A percentile compares a stretch with the other conserved stretches of the same genome.
These are phyloP conservation scores for Palaemon carinicauda DNA, from an alignment of 1,140 invertebrate species.

Conservation along the genomic window DNA sequence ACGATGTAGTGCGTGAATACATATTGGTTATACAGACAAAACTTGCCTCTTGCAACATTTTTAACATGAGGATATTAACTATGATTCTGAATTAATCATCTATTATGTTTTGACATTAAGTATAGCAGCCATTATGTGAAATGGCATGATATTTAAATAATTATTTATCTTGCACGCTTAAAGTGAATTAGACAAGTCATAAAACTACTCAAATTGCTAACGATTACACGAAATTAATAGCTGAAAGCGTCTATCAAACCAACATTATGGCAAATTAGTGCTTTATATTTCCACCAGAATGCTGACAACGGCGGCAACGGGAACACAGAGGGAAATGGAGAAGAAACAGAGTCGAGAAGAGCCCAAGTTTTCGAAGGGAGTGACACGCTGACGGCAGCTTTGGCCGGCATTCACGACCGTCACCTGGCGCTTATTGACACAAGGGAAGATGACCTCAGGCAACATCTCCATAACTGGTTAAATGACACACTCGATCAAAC, in stretches of 20 bases:
- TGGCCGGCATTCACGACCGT: conserved; percentile 56
- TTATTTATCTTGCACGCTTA: too few species aligned
- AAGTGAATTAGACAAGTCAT: too few species aligned
- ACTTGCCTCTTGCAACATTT: too few species aligned
- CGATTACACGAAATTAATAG: background rate
- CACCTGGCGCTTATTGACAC: conserved; percentile 47
- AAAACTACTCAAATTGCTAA: background rate
- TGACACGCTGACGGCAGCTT: conserved; percentile 47
- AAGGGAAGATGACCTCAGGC: conserved; percentile 46
- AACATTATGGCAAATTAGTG: too few species aligned
- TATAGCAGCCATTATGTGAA: too few species aligned
- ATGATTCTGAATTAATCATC: too few species aligned
- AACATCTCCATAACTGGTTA: conserved; percentile 47
- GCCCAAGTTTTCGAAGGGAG: conserved; percentile 52
- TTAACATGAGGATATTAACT: too few species aligned
- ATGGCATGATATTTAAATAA: too few species aligned
- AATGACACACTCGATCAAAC: conserved; percentile 27
- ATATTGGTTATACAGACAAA: too few species aligned
- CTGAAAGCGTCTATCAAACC: too few species aligned
- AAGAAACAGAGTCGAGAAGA: conserved; percentile 6
- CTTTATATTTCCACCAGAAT: background rate
- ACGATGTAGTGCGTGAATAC: too few species aligned
- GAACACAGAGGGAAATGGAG: background rate
- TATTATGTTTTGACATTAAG: too few species aligned
- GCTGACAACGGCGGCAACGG: background rate